These are phyloP conservation scores for Styela clava DNA, from an alignment of 23 tunicate species.

Conservation along the genomic window DNA sequence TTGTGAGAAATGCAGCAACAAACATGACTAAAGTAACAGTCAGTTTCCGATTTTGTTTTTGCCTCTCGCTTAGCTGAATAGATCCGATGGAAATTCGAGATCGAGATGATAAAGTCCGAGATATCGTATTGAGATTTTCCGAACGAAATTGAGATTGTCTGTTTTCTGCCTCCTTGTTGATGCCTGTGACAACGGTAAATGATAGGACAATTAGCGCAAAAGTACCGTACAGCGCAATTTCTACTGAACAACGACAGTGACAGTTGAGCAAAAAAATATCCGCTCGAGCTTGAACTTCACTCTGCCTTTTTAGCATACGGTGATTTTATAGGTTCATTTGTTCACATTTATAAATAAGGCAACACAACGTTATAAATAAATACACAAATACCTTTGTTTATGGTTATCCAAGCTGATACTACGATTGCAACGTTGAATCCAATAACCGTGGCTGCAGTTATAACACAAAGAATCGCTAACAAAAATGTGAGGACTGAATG, in stretches of 20 bases:
- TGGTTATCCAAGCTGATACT: conserved; percentile 32
- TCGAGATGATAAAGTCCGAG: not conserved
- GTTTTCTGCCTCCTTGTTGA: not conserved
- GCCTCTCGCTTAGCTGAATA: not conserved
- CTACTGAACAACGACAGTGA: too few species aligned
- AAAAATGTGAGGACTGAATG: conserved; percentile 29
- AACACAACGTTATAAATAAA: too few species aligned
- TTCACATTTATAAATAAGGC: too few species aligned
- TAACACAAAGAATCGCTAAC: conserved; percentile 33
- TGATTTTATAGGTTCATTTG: too few species aligned
- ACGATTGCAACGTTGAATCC: conserved; percentile 52
- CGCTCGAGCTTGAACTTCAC: too few species aligned
- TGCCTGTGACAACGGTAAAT: not conserved
- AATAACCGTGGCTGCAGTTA: conserved; percentile 41
- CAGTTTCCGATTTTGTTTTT: conserved; percentile 41
- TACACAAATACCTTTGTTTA: conserved; percentile 40
- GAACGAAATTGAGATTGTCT: conserved; percentile 1
- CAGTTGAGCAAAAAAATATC: too few species aligned
- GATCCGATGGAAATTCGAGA: not conserved
- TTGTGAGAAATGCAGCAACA: conserved; percentile 54
- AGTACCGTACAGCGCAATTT: too few species aligned
- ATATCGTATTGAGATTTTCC: conserved; percentile 5
- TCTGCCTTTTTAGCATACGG: too few species aligned
- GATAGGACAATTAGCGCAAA: not conserved
- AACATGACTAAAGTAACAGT: conserved; percentile 44